A percentile compares a stretch with the other conserved stretches of the same genome.
Evolutionary conservation across 37 sponge, comb jelly and placozoan species (phyloP).

Genomic region (Mnemiopsis leidyi): DNA sequence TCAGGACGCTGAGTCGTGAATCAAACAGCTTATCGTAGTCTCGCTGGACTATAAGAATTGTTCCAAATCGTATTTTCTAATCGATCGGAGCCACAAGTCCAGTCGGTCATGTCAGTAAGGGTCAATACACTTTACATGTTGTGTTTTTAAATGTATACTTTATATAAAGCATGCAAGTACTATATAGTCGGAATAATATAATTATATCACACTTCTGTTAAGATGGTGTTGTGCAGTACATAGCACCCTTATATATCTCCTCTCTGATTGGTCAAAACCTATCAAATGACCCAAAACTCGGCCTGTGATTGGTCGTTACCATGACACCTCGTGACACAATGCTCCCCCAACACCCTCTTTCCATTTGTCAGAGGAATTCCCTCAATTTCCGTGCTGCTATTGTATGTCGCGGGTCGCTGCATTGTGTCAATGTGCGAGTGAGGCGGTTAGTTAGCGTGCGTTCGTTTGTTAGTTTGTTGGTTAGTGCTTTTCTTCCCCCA

Average conservation of each 20-base stretch:
- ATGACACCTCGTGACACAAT: background rate
- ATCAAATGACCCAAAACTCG: background rate
- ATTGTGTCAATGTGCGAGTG: background rate
- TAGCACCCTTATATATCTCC: background rate
- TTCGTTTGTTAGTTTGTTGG: background rate
- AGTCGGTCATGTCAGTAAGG: too few relatives aligned
- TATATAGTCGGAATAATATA: background rate
- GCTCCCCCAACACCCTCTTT: background rate
- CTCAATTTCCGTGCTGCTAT: background rate
- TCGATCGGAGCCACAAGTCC: too few relatives aligned
- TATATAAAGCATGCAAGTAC: background rate
- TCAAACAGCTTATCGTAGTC: too few relatives aligned
- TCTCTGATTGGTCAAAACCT: background rate
- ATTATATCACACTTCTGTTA: background rate
- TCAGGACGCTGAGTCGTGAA: too few relatives aligned
- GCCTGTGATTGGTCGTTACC: background rate
- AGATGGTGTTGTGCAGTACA: background rate
- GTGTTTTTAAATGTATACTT: too few relatives aligned
- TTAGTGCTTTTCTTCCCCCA: background rate
- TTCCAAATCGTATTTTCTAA: too few relatives aligned
- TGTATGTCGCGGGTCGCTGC: background rate
- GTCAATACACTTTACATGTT: too few relatives aligned
- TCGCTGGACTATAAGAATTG: too few relatives aligned
- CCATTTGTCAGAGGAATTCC: background rate
- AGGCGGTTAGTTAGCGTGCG: background rate